These are phyloP conservation scores for Lepeophtheirus nordmannii DNA, from an alignment of 2,888 invertebrate species.

Conservation along the genomic window DNA sequence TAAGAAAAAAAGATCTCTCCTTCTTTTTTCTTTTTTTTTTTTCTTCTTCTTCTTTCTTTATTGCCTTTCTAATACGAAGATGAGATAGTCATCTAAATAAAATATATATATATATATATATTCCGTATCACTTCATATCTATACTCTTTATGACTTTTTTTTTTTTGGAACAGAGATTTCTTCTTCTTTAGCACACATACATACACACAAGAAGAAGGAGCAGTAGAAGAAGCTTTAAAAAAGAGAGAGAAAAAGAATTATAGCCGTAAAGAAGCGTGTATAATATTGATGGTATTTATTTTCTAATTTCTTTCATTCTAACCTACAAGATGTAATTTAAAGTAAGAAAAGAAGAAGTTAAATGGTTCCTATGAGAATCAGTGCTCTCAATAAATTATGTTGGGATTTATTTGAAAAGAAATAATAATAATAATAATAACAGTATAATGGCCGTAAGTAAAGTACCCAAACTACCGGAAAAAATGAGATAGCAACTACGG, in stretches of 20 bases:
- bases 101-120: not conserved
- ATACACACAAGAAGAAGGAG: too few relatives aligned
- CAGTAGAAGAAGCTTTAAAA: not conserved
- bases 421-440: too few relatives aligned
- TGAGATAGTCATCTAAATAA: slow-evolving; percentile 8
- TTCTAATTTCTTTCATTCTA: slow-evolving; percentile 4
- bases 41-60: not conserved
- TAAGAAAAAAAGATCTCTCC: not conserved
- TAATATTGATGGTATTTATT: slow-evolving; percentile 7
- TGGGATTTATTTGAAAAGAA: too few relatives aligned
- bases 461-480: too few relatives aligned
- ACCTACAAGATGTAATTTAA: not conserved
- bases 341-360: not conserved
- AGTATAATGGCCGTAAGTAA: too few relatives aligned
- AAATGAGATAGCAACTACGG: too few relatives aligned
- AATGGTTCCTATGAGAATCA: not conserved
- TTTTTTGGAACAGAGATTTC: not conserved
- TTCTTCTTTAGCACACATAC: not conserved
- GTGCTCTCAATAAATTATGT: not conserved
- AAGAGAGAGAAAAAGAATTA: not conserved
- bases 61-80: slow-evolving; percentile 6
- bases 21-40: not conserved
- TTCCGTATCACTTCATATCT: slow-evolving; percentile 5
- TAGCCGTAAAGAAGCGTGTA: not conserved
- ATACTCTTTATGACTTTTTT: slow-evolving; percentile 4